Evolutionary conservation across 2,888 invertebrate species (phyloP).

Genomic region (Apamea sordens): DNA sequence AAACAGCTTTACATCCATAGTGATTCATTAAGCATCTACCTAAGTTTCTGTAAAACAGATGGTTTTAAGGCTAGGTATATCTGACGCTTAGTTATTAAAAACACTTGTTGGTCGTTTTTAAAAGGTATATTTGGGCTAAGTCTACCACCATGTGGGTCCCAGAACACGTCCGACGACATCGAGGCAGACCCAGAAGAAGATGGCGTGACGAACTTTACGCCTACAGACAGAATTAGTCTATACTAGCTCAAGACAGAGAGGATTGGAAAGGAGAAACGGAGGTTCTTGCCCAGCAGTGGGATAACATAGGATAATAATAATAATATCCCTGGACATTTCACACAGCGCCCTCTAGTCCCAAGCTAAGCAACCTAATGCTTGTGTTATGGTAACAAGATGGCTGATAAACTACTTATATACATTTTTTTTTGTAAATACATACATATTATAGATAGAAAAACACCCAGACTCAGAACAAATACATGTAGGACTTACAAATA

Average conservation of each 20-base stretch:
- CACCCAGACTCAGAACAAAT: no score
- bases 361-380: no score
- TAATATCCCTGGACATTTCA: no score
- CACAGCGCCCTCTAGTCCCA: no score
- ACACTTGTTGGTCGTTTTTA: not conserved
- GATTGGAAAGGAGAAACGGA: not conserved
- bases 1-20: not conserved
- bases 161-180: not conserved
- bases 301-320: not conserved
- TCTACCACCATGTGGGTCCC: not conserved
- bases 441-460: no score
- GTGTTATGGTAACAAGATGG: no score
- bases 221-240: no score
- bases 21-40: not conserved
- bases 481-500: no score
- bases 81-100: not conserved
- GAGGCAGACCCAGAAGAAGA: not conserved
- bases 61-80: not conserved
- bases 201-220: not conserved
- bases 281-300: not conserved
- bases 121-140: not conserved
- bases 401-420: no score
- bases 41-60: not conserved
- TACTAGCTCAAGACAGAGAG: no score
- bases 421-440: no score